These are phyloP conservation scores for Eulemur rufifrons DNA, from an alignment of 2,113 vertebrate genomes.

Conservation along the genomic window DNA sequence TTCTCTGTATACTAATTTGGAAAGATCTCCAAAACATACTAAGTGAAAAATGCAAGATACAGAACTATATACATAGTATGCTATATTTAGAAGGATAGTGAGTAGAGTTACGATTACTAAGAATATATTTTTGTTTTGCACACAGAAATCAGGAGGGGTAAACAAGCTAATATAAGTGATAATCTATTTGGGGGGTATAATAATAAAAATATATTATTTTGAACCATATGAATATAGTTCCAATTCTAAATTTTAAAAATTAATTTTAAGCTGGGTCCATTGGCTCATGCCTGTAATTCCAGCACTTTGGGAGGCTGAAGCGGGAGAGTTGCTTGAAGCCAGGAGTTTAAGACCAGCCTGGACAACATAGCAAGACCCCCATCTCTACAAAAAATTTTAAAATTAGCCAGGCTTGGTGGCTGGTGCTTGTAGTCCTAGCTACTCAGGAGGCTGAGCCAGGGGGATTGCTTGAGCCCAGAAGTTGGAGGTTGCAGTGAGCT, in stretches of 20 bases:
- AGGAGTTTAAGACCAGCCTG: not conserved
- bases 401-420: too few relatives aligned
- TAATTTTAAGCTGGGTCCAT: not conserved
- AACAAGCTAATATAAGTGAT: not conserved
- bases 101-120: not conserved
- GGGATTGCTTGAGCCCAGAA: too few relatives aligned
- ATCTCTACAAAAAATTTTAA: not conserved
- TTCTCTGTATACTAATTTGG: not conserved
- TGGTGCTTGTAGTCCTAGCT: too few relatives aligned
- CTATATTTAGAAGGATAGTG: not conserved
- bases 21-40: not conserved
- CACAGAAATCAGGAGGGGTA: not conserved
- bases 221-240: not conserved
- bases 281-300: not conserved
- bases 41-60: not conserved
- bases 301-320: not conserved
- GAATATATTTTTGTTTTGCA: not conserved
- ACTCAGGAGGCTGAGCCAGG: too few relatives aligned
- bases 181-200: not conserved
- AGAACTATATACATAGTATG: not conserved
- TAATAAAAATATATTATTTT: not conserved
- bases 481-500: too few relatives aligned
- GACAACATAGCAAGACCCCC: not conserved
- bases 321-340: not conserved
- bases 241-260: not conserved